A percentile compares a stretch with the other conserved stretches of the same genome.
These are phyloP conservation scores for Zosterops pallidus DNA, from an alignment of 2,113 vertebrate species.

Conservation along the genomic window DNA sequence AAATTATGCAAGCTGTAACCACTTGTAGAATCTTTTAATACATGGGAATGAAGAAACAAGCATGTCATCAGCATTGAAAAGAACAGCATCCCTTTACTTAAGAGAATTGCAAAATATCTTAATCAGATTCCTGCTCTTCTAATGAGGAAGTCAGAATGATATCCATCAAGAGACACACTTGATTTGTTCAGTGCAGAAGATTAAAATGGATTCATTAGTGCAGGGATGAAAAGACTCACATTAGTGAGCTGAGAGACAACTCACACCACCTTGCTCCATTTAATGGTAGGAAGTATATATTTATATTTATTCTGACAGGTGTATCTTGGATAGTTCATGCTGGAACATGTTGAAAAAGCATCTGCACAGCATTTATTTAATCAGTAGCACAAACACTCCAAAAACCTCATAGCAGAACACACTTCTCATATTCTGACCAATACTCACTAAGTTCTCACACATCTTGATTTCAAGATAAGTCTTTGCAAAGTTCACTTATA, in stretches of 20 bases:
- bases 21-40: background rate
- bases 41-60: background rate
- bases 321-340: background rate
- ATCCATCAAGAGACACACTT: background rate
- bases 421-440: background rate
- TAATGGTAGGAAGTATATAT: background rate
- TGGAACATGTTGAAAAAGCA: background rate
- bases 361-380: background rate
- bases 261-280: background rate
- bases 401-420: background rate
- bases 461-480: background rate
- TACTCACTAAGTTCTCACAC: background rate
- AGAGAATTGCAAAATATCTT: background rate
- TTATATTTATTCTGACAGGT: background rate
- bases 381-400: background rate
- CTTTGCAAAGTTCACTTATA: background rate
- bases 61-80: background rate
- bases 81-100: background rate
- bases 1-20: background rate
- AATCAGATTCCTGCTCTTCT: background rate
- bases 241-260: background rate
- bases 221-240: background rate
- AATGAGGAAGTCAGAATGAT: background rate
- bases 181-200: background rate
- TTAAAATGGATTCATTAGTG: background rate